These are phyloP conservation scores for Ondatra zibethicus DNA, from an alignment of 2,113 vertebrate genomes.

Conservation along the genomic window DNA sequence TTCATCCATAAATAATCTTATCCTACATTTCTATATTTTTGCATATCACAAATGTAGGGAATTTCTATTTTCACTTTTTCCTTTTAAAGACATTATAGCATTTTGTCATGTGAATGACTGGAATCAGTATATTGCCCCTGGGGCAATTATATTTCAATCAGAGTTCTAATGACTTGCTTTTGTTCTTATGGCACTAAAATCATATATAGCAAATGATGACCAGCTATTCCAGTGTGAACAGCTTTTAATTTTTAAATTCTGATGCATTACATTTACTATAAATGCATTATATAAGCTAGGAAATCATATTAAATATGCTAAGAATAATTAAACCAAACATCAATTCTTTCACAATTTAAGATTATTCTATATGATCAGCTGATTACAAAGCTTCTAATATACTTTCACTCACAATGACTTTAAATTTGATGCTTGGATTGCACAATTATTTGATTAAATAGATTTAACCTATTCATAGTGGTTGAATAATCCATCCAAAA, in stretches of 20 bases:
- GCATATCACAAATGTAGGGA: neutral
- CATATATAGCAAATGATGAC: neutral
- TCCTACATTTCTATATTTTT: conserved; percentile 23
- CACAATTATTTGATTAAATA: conserved; percentile 11
- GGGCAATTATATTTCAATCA: neutral
- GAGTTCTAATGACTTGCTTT: neutral
- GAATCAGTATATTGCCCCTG: neutral
- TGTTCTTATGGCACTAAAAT: neutral
- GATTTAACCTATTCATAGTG: neutral
- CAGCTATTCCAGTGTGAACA: neutral
- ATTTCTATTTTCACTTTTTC: neutral
- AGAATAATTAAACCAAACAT: neutral
- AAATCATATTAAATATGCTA: neutral
- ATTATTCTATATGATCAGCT: neutral
- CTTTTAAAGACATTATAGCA: neutral
- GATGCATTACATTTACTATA: neutral
- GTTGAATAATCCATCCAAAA: neutral
- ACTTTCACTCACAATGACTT: neutral
- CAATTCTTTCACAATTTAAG: neutral
- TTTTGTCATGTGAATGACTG: neutral
- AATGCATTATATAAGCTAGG: neutral
- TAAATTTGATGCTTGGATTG: conserved; percentile 16
- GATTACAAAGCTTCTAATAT: neutral
- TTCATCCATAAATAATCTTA: neutral
- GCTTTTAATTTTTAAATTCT: neutral